phyloP scores from a whole-genome alignment of 2,888 invertebrate genomes.

The Tiliacea citrago region DNA sequence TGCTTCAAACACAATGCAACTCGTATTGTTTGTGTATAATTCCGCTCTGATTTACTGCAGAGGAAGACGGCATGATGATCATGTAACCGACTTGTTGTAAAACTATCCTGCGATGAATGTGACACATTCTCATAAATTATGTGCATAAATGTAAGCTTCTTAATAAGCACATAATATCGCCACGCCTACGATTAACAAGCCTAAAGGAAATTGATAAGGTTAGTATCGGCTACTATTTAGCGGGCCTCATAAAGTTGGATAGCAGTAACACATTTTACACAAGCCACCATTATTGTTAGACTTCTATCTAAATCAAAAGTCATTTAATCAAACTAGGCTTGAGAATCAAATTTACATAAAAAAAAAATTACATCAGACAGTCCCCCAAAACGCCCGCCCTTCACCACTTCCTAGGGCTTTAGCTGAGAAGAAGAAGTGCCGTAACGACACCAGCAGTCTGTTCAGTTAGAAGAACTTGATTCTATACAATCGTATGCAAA shows the following conservation, averaged over 20 bases:
- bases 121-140: background rate
- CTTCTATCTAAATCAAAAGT: no score
- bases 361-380: no score
- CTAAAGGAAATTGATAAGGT: background rate
- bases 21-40: constrained; percentile 16
- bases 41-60: constrained; percentile 47
- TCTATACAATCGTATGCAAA: no score
- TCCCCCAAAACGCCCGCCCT: no score
- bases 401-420: no score
- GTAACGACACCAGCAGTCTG: no score
- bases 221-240: background rate
- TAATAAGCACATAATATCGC: background rate
- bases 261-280: background rate
- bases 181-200: background rate
- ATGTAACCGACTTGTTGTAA: constrained; percentile 15
- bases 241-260: background rate
- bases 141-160: background rate
- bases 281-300: no score
- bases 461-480: no score
- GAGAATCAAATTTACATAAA: no score
- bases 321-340: no score
- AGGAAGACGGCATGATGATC: constrained; percentile 14
- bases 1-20: background rate
- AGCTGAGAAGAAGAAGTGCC: no score
- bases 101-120: constrained; percentile 1